Evolutionary conservation across 1,140 invertebrate species (phyloP).

Genomic region (Latrodectus geometricus): DNA sequence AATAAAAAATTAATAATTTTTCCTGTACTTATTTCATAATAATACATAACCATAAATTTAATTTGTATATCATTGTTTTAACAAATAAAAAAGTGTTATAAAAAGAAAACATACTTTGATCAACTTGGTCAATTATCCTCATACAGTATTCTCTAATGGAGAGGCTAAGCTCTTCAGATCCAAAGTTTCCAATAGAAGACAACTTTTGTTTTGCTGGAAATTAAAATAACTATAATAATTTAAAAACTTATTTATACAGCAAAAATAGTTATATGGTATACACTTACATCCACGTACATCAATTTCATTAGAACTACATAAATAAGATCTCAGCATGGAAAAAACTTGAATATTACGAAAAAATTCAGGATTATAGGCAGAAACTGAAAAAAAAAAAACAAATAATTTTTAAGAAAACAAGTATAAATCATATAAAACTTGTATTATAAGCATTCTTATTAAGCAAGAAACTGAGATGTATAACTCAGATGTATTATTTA

Average conservation of each 20-base stretch:
- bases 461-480: no score
- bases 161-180: slow-evolving; percentile 25
- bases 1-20: no score
- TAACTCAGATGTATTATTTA: no score
- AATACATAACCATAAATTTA: no score
- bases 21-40: no score
- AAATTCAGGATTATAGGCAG: slow-evolving; percentile 16
- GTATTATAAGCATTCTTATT: not conserved
- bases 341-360: slow-evolving; percentile 44
- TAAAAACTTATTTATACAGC: not conserved
- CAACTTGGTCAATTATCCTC: slow-evolving; percentile 53
- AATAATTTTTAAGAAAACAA: not conserved
- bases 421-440: not conserved
- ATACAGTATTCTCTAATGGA: slow-evolving; percentile 48
- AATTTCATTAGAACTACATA: slow-evolving; percentile 26
- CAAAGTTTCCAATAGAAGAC: slow-evolving; percentile 18
- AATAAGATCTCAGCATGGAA: slow-evolving; percentile 49
- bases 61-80: no score
- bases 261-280: not conserved
- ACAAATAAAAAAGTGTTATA: no score
- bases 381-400: slow-evolving; percentile 23
- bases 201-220: slow-evolving; percentile 18
- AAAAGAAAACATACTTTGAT: slow-evolving; percentile 28
- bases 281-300: slow-evolving; percentile 25
- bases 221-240: not conserved